A percentile compares a stretch with the other conserved stretches of the same genome.
phyloP scores from a whole-genome alignment of 2,888 invertebrate genomes.

The Heteromyza rotundicornis region DNA sequence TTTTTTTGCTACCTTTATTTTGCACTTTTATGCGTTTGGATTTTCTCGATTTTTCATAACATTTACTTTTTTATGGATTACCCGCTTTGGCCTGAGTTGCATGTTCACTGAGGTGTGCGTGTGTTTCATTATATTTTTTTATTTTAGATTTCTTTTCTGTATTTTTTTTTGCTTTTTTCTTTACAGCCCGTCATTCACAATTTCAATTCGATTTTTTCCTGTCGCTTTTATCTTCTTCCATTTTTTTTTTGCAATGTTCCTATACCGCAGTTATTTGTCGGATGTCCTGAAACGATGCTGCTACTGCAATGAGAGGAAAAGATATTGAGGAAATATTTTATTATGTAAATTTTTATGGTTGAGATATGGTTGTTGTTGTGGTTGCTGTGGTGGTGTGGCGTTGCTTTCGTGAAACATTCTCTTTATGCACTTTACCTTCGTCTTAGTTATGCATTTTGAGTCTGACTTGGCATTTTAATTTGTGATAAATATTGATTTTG shows the following conservation, averaged over 20 bases:
- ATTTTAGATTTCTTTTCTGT: too few relatives aligned
- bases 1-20: background rate
- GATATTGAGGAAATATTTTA: background rate
- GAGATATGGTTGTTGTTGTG: too few relatives aligned
- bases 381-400: too few relatives aligned
- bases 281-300: background rate
- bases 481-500: too few relatives aligned
- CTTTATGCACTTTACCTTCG: too few relatives aligned
- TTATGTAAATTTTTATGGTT: conserved; percentile 1
- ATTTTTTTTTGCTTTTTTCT: background rate
- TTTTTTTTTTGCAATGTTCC: background rate
- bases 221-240: background rate
- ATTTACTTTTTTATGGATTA: background rate
- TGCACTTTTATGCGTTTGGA: background rate
- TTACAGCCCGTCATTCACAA: background rate
- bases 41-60: background rate
- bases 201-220: too few relatives aligned
- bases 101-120: too few relatives aligned
- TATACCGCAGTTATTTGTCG: background rate
- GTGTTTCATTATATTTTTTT: too few relatives aligned
- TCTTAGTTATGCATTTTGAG: too few relatives aligned
- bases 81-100: too few relatives aligned
- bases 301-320: background rate
- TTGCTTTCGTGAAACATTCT: too few relatives aligned
- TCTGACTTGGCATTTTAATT: too few relatives aligned